Base-by-base conservation (phyloP, 1,140 invertebrate genomes). In the Amyelois transitella region DNA sequence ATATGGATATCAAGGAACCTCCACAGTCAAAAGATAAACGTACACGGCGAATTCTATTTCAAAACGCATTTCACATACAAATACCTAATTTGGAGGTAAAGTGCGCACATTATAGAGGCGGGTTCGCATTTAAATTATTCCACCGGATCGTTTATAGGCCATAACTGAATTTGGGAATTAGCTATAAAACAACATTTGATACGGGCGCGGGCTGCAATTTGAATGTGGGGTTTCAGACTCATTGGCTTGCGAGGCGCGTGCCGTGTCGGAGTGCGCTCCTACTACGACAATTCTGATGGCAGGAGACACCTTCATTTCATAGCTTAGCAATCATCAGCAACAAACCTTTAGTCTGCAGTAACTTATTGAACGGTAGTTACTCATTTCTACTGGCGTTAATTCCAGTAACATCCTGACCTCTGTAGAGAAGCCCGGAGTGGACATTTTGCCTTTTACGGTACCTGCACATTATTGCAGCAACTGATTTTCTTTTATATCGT, bases 91-190 rank as follows among this genome's bases (percentile, higher is more conserved):
- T 86, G 71, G 69, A 58, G 74, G 80, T 81, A 80, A 83, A 88
- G 81, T 85, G 81, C 77, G 81, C 76, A 78, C 85, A 82, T 88
- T 85, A 86, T 85, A 83, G 75, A 77, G 76, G 79, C 81, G 76
- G 82, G 76, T 79, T 78, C 81, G 81, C 80, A 84, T 88, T 88
- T 88, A 88, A 88, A 88, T 88, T 86, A 88, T 88, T 84, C 85
- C 80, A 77, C 75, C 73, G 81, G 80, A 88, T 86, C 85, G 85
- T 88, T 88, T 88, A 88, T 88, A 88, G 85, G 82, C 85, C 81
- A 88, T 88, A 88, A 88, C 85, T 69, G 85, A 88, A 88, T 88
- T 88, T 86, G 85, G 85, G 85, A 88, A 88, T 88, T 88, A 88
- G 83, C 85, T 84, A 88, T 88, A 88, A 88, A 88, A 87, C 81